Percentiles rank a stretch among this genome's conserved stretches.
phyloP scores from a whole-genome alignment of 2,797 vertebrate species.

The Phalloptychus januarius region DNA sequence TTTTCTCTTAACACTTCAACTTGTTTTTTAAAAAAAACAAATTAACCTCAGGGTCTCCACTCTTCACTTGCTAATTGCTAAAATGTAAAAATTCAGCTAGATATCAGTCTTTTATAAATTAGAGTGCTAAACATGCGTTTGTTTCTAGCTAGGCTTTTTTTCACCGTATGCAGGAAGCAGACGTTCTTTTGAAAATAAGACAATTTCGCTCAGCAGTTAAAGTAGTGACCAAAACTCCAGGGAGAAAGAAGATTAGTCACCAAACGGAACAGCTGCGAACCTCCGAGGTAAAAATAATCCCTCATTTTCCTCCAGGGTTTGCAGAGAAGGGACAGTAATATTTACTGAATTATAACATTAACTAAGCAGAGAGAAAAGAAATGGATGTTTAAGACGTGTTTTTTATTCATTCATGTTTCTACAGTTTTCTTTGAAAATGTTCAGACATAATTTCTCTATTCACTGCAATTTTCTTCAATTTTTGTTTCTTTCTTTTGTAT shows the following conservation, averaged over 20 bases:
- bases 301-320: not conserved
- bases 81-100: no score
- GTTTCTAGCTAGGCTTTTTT: not conserved
- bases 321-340: not conserved
- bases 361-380: not conserved
- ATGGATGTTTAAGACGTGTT: not conserved
- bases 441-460: not conserved
- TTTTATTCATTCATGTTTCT: not conserved
- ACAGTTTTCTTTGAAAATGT: not conserved
- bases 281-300: not conserved
- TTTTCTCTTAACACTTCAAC: slow-evolving; percentile 9
- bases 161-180: not conserved
- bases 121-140: no score
- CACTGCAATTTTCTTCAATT: not conserved
- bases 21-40: not conserved
- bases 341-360: not conserved
- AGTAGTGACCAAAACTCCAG: not conserved
- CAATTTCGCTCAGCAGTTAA: not conserved
- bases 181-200: not conserved
- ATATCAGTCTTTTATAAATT: not conserved
- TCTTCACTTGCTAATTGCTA: not conserved
- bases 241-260: not conserved
- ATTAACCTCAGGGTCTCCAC: slow-evolving; percentile 11
- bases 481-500: not conserved
- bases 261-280: not conserved